Percentiles rank a stretch among this genome's conserved stretches.
These are phyloP conservation scores for Drosophila greeni DNA, from an alignment of 2,888 invertebrate genomes.

Conservation along the genomic window DNA sequence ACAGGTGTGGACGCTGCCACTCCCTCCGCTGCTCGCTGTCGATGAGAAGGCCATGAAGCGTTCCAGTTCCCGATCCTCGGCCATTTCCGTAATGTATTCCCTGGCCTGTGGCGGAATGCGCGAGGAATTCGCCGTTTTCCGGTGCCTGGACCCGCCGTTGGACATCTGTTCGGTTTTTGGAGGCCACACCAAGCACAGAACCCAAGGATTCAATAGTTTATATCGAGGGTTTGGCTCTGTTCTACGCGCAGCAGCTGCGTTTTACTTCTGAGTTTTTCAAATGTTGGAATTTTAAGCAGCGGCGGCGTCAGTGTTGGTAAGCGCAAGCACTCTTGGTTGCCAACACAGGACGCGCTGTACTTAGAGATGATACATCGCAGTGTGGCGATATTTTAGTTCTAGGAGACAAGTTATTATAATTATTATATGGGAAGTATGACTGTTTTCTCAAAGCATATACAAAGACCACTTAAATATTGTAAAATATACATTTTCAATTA, in stretches of 20 bases:
- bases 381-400: neutral
- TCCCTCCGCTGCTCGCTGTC: constrained; percentile 55
- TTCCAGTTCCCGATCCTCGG: constrained; percentile 58
- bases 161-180: constrained; percentile 12
- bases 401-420: neutral
- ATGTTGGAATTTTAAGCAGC: constrained; percentile 15
- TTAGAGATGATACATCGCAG: constrained; percentile 6
- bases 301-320: constrained; percentile 15
- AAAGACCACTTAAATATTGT: neutral
- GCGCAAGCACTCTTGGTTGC: too few species aligned
- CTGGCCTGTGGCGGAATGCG: constrained; percentile 59
- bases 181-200: neutral
- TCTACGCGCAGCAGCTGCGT: constrained; percentile 5
- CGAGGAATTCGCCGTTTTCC: constrained; percentile 28
- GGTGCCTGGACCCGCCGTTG: constrained; percentile 4
- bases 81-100: constrained; percentile 53
- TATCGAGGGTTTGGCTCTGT: neutral
- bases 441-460: neutral
- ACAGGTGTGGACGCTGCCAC: constrained; percentile 50
- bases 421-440: neutral
- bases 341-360: neutral
- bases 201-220: neutral
- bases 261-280: constrained; percentile 8
- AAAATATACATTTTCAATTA: neutral
- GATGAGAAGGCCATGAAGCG: constrained; percentile 61